Evolutionary conservation across 2,797 vertebrate genomes (phyloP), one percentile per base, ranked within the genome.

Genomic region (Cyprinodon diabolis): DNA sequence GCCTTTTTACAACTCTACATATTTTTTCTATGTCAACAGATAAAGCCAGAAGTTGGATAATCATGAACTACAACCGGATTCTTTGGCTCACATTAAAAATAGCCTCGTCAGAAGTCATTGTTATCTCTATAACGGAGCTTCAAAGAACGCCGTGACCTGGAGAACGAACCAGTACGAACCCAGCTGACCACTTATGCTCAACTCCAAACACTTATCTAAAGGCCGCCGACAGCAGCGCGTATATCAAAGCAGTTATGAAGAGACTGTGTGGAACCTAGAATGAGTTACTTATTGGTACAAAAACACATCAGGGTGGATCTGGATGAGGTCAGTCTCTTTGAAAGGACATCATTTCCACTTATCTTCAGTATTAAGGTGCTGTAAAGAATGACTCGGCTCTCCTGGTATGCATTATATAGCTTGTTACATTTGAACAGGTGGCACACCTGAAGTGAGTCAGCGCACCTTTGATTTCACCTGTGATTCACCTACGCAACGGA

Each of bases 361-460:
- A 63, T 60, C 80, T 80, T 47, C 13, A 65, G 25, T 1, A 5
- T 40, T 77, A 56, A 65, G 21, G 72, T 66, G 66, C 71, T 60
- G 63, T 79, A 71, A 71, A 57, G 49, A 9, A 15, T 87, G 87
- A 90, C 82, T 52, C 9, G 56, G 13, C 71, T 54, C 47, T 12
- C 15, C 21, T 82, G 90, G 91, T 82, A 91, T 92, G 90, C 71
- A 66, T 82, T 56, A 84, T n/a, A 48, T 55, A 47, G 40, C 0
- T 13, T n/a, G 76, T 60, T n/a, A 6, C 86, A 90, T 87, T 86
- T 86, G 84, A 77, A 62, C 87, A 92, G 90, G 92, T 92, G 89
- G 81, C 86, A 74, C 91, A 66, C 83, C 88, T 79, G 75, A 0
- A 25, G 55, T 89, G 90, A 91, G 69, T 90, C 89, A 90, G 84